A percentile compares a stretch with the other conserved stretches of the same genome.
Conservation (phyloP, 1,140 invertebrate species). For the Reticulitermes speratus region DNA sequence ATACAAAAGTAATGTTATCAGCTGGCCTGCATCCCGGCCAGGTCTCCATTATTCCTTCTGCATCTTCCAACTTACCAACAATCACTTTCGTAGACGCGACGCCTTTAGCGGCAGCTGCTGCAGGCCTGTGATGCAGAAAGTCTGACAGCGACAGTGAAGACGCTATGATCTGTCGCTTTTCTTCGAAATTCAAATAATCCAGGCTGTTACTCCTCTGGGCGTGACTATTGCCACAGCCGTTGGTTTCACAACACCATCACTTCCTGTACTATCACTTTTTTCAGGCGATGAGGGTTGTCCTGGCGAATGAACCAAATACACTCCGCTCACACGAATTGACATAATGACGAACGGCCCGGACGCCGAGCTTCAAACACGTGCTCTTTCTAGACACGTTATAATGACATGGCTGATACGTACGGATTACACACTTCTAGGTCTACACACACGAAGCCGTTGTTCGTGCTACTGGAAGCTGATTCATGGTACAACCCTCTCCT, state of each 20-base stretch:
- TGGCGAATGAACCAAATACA: constrained; percentile 47
- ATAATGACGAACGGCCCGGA: constrained; percentile 37
- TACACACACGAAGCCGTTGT: constrained; percentile 6
- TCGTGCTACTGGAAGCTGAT: neutral
- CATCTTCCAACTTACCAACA: constrained; percentile 34
- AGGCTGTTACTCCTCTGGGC: constrained; percentile 78
- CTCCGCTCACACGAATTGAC: constrained; percentile 51
- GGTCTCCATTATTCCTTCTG: neutral
- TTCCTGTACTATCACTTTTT: constrained; percentile 9
- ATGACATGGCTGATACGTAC: neutral
- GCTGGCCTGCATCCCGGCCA: neutral
- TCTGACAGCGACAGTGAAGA: constrained; percentile 82
- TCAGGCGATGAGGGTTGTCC: constrained; percentile 24
- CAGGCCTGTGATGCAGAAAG: constrained; percentile 68
- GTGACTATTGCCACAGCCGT: constrained; percentile 50
- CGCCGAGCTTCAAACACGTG: neutral
- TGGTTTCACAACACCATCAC: constrained; percentile 23
- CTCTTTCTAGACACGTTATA: neutral
- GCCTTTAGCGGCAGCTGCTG: constrained; percentile 42
- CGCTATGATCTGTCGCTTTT: constrained; percentile 84
- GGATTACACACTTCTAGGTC: neutral
- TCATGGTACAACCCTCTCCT: constrained; percentile 5
- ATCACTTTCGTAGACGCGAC: constrained; percentile 54
- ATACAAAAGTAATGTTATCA: too few species aligned
- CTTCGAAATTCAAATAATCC: constrained; percentile 87